phyloP scores from a whole-genome alignment of 53 echinoderm and acorn worm species.

The Paracentrotus lividus region DNA sequence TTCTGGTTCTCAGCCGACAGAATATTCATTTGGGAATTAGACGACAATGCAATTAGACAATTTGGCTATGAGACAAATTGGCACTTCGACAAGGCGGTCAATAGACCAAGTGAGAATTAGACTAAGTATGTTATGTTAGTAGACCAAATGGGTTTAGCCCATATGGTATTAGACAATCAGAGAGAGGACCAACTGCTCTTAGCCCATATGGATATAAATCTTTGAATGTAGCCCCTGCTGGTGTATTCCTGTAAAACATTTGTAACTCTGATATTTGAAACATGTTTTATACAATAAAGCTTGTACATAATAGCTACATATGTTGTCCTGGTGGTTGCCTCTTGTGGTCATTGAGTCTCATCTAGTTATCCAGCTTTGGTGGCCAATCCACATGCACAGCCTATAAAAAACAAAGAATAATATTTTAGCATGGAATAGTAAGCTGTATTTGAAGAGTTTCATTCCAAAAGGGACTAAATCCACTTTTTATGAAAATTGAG shows the following conservation, averaged over 20 bases:
- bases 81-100: too few relatives aligned
- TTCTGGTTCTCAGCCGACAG: too few relatives aligned
- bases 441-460: not conserved
- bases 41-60: too few relatives aligned
- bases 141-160: too few relatives aligned
- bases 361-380: slow-evolving; percentile 66
- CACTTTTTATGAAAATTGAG: too few relatives aligned
- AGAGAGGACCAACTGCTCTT: too few relatives aligned
- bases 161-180: too few relatives aligned
- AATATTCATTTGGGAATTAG: too few relatives aligned
- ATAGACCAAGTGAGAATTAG: too few relatives aligned
- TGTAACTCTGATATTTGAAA: not conserved
- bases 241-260: not conserved
- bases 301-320: slow-evolving; percentile 19
- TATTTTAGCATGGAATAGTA: not conserved
- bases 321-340: not conserved
- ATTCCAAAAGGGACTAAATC: too few relatives aligned
- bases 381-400: slow-evolving; percentile 95
- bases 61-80: too few relatives aligned
- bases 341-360: not conserved
- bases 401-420: slow-evolving; percentile 67
- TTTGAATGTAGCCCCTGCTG: not conserved
- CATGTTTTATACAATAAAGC: slow-evolving; percentile 46
- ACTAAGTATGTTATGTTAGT: too few relatives aligned
- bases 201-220: not conserved